Conservation (phyloP, 2,888 invertebrate genomes). For the Volucella bombylans region DNA sequence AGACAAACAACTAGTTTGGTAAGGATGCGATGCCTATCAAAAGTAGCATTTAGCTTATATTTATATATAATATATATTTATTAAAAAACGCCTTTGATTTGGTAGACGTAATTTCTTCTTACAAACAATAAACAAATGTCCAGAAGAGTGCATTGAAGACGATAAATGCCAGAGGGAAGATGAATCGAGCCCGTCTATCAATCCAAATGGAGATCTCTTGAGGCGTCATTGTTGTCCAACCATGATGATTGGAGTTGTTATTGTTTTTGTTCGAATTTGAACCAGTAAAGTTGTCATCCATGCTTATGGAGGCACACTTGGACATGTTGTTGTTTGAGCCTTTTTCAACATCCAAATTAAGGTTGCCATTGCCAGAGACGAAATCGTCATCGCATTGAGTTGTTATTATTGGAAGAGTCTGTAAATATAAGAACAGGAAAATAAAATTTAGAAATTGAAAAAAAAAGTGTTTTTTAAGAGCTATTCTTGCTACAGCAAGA, state of each 20-base stretch:
- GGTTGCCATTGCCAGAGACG: conserved; percentile 74
- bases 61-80: not conserved
- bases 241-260: conserved; percentile 81
- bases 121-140: conserved; percentile 88
- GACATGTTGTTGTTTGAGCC: conserved; percentile 68
- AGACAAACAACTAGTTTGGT: conserved; percentile 56
- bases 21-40: conserved; percentile 27
- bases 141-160: conserved; percentile 91
- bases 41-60: conserved; percentile 34
- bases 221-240: conserved; percentile 92
- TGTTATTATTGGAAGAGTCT: conserved; percentile 86
- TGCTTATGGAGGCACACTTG: conserved; percentile 67
- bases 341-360: conserved; percentile 75
- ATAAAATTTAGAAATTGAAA: not conserved
- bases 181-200: conserved; percentile 88
- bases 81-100: conserved; percentile 15
- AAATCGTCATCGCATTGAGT: conserved; percentile 86
- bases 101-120: conserved; percentile 36
- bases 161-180: conserved; percentile 90
- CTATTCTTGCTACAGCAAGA: not conserved
- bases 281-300: conserved; percentile 73
- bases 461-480: not conserved
- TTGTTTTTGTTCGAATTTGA: conserved; percentile 75
- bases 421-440: not conserved
- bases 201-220: conserved; percentile 95